Conservation (phyloP, 2,888 invertebrate genomes). For the Tenthredo scrophulariae region DNA sequence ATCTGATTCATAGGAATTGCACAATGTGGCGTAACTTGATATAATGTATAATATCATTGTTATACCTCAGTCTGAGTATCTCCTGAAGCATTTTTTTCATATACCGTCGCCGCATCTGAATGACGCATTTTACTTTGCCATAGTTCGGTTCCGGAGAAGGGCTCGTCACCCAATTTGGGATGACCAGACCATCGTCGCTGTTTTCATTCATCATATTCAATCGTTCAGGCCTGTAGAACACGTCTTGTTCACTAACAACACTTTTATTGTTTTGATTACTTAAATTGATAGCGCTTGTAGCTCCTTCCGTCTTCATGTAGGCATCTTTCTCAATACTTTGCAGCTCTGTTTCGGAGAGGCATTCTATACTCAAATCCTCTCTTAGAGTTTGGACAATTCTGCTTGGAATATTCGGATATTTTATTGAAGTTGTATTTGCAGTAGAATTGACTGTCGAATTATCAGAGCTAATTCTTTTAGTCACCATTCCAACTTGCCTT, state of each 20-base stretch:
- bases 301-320: not conserved
- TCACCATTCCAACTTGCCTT: not conserved
- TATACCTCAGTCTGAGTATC: conserved; percentile 44
- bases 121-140: not conserved
- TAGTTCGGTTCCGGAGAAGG: conserved; percentile 39
- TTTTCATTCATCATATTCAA: not conserved
- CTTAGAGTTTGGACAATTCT: not conserved
- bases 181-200: not conserved
- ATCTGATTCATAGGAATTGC: not conserved
- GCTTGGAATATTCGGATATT: not conserved
- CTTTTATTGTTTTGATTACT: not conserved
- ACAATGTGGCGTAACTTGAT: not conserved
- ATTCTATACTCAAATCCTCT: conserved; percentile 9
- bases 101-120: not conserved
- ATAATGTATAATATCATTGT: not conserved
- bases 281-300: not conserved
- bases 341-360: conserved; percentile 23
- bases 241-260: not conserved
- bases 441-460: not conserved
- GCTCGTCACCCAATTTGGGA: conserved; percentile 36
- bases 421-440: not conserved
- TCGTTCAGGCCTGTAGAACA: conserved; percentile 41
- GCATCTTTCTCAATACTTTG: conserved; percentile 24
- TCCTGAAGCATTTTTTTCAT: conserved; percentile 37
- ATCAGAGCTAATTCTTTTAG: not conserved